Percentiles rank a stretch among this genome's conserved stretches.
Evolutionary conservation across 2,888 invertebrate genomes (phyloP).

Genomic region (Torymus tubicola): DNA sequence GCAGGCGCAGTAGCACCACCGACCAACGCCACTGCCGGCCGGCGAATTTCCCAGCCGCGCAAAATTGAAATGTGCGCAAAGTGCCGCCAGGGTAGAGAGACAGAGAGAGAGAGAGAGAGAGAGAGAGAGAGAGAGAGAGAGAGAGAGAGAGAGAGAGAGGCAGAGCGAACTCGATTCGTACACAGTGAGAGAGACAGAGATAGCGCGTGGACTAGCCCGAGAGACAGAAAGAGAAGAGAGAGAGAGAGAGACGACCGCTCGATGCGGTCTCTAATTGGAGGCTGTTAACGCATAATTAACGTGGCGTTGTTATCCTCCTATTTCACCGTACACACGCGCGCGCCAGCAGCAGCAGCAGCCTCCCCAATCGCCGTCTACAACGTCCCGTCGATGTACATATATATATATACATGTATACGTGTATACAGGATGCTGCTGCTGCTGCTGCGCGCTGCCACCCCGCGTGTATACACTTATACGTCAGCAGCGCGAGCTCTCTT

Average conservation of each 20-base stretch:
- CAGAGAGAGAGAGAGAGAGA: slow-evolving; percentile 7
- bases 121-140: background rate
- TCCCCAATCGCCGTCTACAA: slow-evolving; percentile 17
- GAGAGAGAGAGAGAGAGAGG: slow-evolving; percentile 16
- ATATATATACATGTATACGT: background rate
- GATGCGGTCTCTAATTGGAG: slow-evolving; percentile 69
- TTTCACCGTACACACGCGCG: slow-evolving; percentile 40
- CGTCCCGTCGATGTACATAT: background rate
- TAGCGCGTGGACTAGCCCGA: background rate
- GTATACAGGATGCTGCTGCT: background rate
- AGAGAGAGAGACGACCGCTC: slow-evolving; percentile 40
- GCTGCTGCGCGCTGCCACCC: slow-evolving; percentile 13
- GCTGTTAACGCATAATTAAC: slow-evolving; percentile 72
- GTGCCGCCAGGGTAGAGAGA: background rate
- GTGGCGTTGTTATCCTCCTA: slow-evolving; percentile 65
- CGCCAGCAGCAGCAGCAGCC: background rate
- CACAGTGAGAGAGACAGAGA: slow-evolving; percentile 12
- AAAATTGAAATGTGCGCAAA: no score
- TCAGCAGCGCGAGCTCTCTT: background rate
- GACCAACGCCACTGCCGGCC: no score
- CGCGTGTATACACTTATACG: background rate
- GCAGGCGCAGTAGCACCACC: no score
- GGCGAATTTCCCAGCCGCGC: no score
- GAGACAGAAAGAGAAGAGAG: slow-evolving; percentile 11
- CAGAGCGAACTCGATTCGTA: no score